Evolutionary conservation across 2,113 vertebrate genomes (phyloP), one percentile per base, ranked within the genome.

Genomic region (Meleagris gallopavo): DNA sequence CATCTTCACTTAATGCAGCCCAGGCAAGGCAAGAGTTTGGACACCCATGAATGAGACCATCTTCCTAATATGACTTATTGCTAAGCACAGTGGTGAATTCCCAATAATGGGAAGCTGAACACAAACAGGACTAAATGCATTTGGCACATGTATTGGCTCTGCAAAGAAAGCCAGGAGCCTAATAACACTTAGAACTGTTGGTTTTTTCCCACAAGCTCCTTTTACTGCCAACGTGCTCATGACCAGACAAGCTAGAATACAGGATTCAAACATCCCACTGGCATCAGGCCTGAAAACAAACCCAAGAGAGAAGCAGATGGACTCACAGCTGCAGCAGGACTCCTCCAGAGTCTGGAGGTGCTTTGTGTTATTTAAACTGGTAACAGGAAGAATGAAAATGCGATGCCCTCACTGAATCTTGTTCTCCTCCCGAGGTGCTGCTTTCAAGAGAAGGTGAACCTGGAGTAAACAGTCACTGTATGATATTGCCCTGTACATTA

Each of bases 301-400:
- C 22, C 4, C 58, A 71, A 24, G 22, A 82, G 36, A 58, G 50
- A 71, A 6, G 8, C 18, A 90, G 24, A 30, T 0, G 43, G 61
- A 60, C 8, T 87, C n/a, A 32, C 4, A 74, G n/a, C 57, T 75
- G 38, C 11, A 67, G 50, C 45, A 84, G 14, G 14, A 36, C 4
- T 58, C 13, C 67, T 85, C 22, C 48, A 48, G 27, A 62, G 9
- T 43, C 70, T 30, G 48, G 45, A 82, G 19, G 32, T 10, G 40
- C n/a, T 32, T 66, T 1, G 0, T 48, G 20, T 20, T 72, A 13
- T 46, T 60, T 54, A 72, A 66, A 60, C 6, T 0, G 0, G 11
- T 54, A 71, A 21, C 12, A 30, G 36, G 57, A 62, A 62, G 21
- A 61, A 83, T 16, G 13, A 74, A 85, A 79, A 48, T 1, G 1